Evolutionary conservation across 2,797 vertebrate species (phyloP).

Genomic region (Distichodus sexfasciatus): DNA sequence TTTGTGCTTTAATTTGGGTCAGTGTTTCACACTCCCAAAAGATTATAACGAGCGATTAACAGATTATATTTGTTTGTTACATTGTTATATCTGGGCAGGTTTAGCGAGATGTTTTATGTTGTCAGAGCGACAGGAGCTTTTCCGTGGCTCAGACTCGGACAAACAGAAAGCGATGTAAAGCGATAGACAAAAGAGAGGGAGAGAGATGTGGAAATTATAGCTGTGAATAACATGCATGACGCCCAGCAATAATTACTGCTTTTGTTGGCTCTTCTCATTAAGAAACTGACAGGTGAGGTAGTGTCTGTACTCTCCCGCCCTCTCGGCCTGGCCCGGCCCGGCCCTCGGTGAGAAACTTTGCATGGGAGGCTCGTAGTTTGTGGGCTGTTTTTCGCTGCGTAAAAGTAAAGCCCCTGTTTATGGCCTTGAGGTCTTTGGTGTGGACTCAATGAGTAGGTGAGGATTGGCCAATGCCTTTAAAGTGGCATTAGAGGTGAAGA

Average conservation of each 20-base stretch:
- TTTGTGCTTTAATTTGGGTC: background rate
- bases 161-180: conserved; percentile 29
- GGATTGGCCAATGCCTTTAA: conserved; percentile 31
- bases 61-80: too few relatives aligned
- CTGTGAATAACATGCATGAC: conserved; percentile 56
- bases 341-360: background rate
- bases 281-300: conserved; percentile 59
- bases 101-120: background rate
- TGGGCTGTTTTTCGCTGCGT: conserved; percentile 18
- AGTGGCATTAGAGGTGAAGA: conserved; percentile 1
- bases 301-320: conserved; percentile 31
- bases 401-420: background rate
- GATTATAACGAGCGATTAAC: too few relatives aligned
- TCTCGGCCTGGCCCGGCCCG: background rate
- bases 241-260: conserved; percentile 70
- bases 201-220: conserved; percentile 63
- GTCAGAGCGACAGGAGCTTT: conserved; percentile 51
- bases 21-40: background rate
- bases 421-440: conserved; percentile 19
- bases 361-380: conserved; percentile 15
- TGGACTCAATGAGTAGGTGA: conserved; percentile 46
- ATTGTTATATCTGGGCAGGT: background rate
- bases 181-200: conserved; percentile 27
- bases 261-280: conserved; percentile 66
- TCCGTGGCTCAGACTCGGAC: conserved; percentile 48